A percentile compares a stretch with the other conserved stretches of the same genome.
Conservation (phyloP, 2,113 vertebrate genomes). For the Henicopernis longicauda region DNA sequence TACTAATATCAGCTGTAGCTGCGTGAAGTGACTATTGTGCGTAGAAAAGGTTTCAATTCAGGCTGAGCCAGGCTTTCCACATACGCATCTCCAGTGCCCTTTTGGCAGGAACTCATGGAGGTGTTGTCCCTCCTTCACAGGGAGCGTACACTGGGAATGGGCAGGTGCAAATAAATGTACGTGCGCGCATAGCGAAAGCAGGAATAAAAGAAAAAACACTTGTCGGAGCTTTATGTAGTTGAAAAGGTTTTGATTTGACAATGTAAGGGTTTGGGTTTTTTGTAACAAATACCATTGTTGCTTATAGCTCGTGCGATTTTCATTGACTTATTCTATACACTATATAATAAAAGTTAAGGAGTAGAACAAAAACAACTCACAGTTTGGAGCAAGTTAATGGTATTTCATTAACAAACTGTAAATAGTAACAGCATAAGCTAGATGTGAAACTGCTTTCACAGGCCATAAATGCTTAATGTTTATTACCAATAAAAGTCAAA, state of each 20-base stretch:
- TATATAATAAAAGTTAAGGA: conserved; percentile 67
- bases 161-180: not conserved
- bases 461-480: conserved; percentile 83
- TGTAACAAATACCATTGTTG: not conserved
- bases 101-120: not conserved
- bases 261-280: not conserved
- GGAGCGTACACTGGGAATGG: not conserved
- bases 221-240: not conserved
- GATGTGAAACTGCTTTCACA: conserved; percentile 74
- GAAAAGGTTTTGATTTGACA: not conserved
- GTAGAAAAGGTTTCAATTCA: not conserved
- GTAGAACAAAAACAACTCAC: conserved; percentile 71
- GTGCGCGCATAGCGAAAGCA: not conserved
- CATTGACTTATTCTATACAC: conserved; percentile 43
- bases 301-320: conserved; percentile 35
- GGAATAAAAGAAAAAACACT: not conserved
- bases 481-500: conserved; percentile 85
- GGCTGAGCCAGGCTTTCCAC: not conserved
- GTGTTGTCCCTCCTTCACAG: not conserved
- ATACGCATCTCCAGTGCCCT: fast-evolving
- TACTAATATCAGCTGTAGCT: not conserved
- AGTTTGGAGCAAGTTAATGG: conserved; percentile 72
- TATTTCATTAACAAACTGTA: conserved; percentile 79
- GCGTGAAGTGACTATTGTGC: not conserved
- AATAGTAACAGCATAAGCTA: conserved; percentile 77